These are phyloP conservation scores for Brachionus angularis DNA, from an alignment of 1,140 invertebrate species.

Conservation along the genomic window DNA sequence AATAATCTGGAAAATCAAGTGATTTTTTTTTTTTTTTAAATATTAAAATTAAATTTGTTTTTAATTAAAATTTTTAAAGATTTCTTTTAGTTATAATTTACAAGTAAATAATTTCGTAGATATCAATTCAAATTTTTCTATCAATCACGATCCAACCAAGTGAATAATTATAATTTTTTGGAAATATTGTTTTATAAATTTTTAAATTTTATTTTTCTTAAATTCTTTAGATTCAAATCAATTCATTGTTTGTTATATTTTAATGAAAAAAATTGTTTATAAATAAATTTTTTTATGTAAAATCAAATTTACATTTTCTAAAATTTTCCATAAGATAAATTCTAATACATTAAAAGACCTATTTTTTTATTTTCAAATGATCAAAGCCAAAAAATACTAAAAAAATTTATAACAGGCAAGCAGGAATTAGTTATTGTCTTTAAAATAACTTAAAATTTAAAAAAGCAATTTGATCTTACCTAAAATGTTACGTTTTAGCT, in stretches of 20 bases:
- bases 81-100: slow-evolving; percentile 25
- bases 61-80: background rate
- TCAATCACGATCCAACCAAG: background rate
- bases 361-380: too few species aligned
- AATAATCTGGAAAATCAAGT: slow-evolving; percentile 22
- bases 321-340: too few species aligned
- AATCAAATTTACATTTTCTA: too few species aligned
- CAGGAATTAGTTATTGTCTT: too few species aligned
- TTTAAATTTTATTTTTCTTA: too few species aligned
- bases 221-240: slow-evolving; percentile 18
- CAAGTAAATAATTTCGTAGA: slow-evolving; percentile 19
- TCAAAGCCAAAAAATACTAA: too few species aligned
- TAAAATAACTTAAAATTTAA: too few species aligned
- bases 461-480: too few species aligned
- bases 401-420: too few species aligned
- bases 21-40: background rate
- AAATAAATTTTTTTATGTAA: too few species aligned
- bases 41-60: background rate
- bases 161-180: background rate
- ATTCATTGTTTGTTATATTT: slow-evolving; percentile 13
- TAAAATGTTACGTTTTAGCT: too few species aligned
- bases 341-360: too few species aligned
- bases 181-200: background rate
- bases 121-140: background rate
- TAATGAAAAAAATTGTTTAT: background rate